Evolutionary conservation across 2,113 vertebrate genomes (phyloP).

Genomic region (Pampusana beccarii): DNA sequence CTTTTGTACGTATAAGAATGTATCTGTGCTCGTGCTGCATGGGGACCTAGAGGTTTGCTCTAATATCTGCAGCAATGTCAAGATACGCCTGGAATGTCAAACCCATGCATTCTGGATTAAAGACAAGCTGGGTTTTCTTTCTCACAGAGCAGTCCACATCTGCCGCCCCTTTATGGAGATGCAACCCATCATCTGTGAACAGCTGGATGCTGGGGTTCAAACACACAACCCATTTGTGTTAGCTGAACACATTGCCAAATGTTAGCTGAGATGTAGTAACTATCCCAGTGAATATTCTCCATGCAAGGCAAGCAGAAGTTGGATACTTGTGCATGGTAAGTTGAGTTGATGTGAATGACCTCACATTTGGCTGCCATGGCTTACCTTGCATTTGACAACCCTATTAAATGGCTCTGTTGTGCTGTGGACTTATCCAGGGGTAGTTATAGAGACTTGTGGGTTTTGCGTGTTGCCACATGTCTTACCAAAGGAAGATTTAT

Average conservation of each 20-base stretch:
- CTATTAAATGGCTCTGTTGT: neutral
- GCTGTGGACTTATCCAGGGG: neutral
- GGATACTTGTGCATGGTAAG: neutral
- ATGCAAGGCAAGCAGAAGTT: neutral
- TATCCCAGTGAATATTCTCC: neutral
- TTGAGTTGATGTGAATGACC: neutral
- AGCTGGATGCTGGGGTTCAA: neutral
- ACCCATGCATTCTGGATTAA: neutral
- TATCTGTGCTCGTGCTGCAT: rapidly evolving
- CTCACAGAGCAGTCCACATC: neutral
- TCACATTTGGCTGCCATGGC: neutral
- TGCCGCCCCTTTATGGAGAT: neutral
- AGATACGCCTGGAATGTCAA: neutral
- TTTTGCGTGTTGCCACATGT: neutral
- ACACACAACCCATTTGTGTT: neutral
- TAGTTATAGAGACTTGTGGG: neutral
- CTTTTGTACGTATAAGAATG: neutral
- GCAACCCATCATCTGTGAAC: neutral
- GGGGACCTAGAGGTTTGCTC: neutral
- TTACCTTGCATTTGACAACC: neutral
- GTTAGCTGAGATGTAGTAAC: neutral
- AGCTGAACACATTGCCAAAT: neutral
- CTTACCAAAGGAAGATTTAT: neutral
- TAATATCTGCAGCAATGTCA: neutral
- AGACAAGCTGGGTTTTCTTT: neutral